phyloP scores from a whole-genome alignment of 2,113 vertebrate genomes.

The Nesogale talazaci region DNA sequence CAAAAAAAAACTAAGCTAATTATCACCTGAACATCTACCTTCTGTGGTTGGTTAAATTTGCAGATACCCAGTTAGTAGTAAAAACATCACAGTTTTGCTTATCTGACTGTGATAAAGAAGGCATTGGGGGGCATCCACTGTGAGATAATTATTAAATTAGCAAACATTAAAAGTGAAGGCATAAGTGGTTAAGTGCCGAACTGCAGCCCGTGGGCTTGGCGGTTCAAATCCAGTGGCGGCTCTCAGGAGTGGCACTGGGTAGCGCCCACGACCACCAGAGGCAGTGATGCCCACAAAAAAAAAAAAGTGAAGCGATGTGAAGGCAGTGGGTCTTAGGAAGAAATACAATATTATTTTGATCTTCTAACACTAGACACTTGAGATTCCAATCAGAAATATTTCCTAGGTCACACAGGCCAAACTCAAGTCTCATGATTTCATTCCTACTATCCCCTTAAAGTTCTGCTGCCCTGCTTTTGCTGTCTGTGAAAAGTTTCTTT shows the following conservation, averaged over 20 bases:
- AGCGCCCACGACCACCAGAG: too few species aligned
- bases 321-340: not conserved
- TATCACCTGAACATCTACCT: constrained; percentile 34
- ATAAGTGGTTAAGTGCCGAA: too few species aligned
- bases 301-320: too few species aligned
- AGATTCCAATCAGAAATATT: constrained; percentile 29
- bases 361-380: constrained; percentile 30
- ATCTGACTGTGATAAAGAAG: constrained; percentile 19
- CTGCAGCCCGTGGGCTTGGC: too few species aligned
- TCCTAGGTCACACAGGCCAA: not conserved
- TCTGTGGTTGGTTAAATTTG: not conserved
- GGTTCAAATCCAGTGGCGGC: too few species aligned
- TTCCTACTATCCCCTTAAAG: not conserved
- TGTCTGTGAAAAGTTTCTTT: not conserved
- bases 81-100: constrained; percentile 9
- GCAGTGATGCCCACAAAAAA: too few species aligned
- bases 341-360: constrained; percentile 20
- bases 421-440: not conserved
- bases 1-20: constrained; percentile 44
- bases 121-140: not conserved
- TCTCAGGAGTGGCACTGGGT: too few species aligned
- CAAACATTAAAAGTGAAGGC: constrained; percentile 40
- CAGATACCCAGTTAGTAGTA: constrained; percentile 21
- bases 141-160: constrained; percentile 37
- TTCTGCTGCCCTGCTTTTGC: not conserved